Evolutionary conservation across 1,140 invertebrate species (phyloP).

Genomic region (Andrena cerasifolii): DNA sequence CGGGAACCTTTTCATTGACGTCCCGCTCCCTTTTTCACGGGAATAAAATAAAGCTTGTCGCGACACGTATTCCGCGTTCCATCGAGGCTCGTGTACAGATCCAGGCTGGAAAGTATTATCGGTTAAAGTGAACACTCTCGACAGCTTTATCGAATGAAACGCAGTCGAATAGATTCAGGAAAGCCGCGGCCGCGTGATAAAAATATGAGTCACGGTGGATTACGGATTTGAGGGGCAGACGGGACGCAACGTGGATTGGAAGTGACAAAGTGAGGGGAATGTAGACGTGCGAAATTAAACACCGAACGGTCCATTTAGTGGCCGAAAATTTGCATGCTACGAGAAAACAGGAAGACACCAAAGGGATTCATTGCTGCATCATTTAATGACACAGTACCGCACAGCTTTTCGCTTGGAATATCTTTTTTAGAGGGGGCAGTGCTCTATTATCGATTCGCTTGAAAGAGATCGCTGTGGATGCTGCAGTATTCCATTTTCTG

Average conservation of each 20-base stretch:
- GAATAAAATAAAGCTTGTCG: constrained; percentile 40
- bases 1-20: constrained; percentile 29
- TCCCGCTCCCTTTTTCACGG: background rate
- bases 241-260: background rate
- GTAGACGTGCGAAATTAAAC: too few relatives aligned
- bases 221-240: background rate
- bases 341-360: too few relatives aligned
- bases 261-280: too few relatives aligned
- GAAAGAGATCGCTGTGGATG: too few relatives aligned
- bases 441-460: too few relatives aligned
- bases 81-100: constrained; percentile 16
- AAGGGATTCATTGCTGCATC: too few relatives aligned
- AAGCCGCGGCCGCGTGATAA: background rate
- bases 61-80: constrained; percentile 27
- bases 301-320: too few relatives aligned
- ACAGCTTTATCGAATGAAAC: constrained; percentile 30
- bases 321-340: too few relatives aligned
- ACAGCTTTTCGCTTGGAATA: too few relatives aligned
- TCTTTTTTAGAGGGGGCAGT: too few relatives aligned
- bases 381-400: too few relatives aligned
- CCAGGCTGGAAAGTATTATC: constrained; percentile 10
- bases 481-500: too few relatives aligned
- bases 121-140: constrained; percentile 3
- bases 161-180: background rate
- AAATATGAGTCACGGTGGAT: background rate